Base-by-base conservation (phyloP, 2,797 vertebrate genomes). In the Aselliscus stoliczkanus region DNA sequence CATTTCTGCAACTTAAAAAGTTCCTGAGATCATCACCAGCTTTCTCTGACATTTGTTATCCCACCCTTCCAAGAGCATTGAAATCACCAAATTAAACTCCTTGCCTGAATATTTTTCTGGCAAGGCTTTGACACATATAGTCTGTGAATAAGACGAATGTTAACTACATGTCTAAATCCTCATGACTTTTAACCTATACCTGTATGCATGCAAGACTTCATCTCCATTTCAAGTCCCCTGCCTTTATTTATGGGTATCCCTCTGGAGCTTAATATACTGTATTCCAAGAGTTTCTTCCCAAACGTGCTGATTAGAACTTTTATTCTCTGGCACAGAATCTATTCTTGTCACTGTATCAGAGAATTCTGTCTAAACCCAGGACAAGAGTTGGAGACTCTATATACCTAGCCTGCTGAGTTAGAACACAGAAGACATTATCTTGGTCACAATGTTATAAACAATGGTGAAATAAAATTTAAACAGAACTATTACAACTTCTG, bases 111-210 rank as follows among this genome's bases (percentile, higher is more conserved):
- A 92, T 37, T 42, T 89, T 58, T 10, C n/a, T 91, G 5, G 29
- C 7, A 64, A 69, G 50, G 44, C 5, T 31, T 80, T 94, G 72
- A 84, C n/a, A 69, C 39, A 23, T 27, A 54, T 60, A 88, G 39
- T n/a, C 31, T 88, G 3, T 73, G 31, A 81, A 77, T 93, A 90
- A 93, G 90, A 85, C 88, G 34, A 69, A 96, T 5, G 34, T 44
- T 69, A 85, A 58, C 7, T 7, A 29, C 17, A 23, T 84, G 4
- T 25, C 70, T 83, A 80, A 75, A 58, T 86, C 29, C 29, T 64
- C 3, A 4, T 88, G 44, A 75, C n/a, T 64, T 17, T 80, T 80
- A 90, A 54, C 15, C n/a, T 92, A n/a, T 37, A 62, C 2, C 3
- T 54, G 7, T 31, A 72, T 44, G 17, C 65, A 37, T 54, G 39